Percentiles rank a stretch among this genome's conserved stretches.
Evolutionary conservation across 2,888 invertebrate genomes (phyloP).

Genomic region (Acleris laterana): DNA sequence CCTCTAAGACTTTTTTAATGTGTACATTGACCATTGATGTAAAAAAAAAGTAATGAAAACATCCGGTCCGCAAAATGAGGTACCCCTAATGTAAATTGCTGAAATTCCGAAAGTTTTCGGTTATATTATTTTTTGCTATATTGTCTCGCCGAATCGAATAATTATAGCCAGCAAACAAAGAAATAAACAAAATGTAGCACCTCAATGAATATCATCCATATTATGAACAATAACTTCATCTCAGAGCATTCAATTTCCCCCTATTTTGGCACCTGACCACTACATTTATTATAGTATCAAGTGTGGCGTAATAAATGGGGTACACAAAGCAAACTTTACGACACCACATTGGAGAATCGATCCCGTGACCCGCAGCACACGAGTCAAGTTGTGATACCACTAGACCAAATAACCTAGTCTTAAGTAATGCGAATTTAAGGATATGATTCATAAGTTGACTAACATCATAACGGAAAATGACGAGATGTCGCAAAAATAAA

Average conservation of each 20-base stretch:
- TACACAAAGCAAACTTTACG: constrained; percentile 19
- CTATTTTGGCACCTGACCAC: constrained; percentile 73
- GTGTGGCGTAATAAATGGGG: constrained; percentile 81
- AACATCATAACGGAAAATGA: neutral
- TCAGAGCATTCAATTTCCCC: constrained; percentile 65
- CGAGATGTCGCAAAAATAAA: neutral
- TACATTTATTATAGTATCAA: constrained; percentile 73
- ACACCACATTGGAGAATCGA: constrained; percentile 54
- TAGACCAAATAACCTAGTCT: constrained; percentile 41
- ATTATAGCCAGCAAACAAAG: neutral
- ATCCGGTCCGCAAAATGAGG: too few species aligned
- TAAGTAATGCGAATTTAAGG: constrained; percentile 29
- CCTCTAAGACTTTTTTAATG: too few species aligned
- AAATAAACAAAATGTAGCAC: constrained; percentile 57
- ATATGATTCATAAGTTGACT: constrained; percentile 10
- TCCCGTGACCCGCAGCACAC: constrained; percentile 49
- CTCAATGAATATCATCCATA: constrained; percentile 63
- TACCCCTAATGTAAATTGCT: too few species aligned
- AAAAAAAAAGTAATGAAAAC: too few species aligned
- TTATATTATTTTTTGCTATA: too few species aligned
- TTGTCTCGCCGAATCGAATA: too few species aligned
- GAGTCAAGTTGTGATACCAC: constrained; percentile 36
- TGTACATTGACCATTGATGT: too few species aligned
- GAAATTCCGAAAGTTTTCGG: too few species aligned
- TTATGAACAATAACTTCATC: constrained; percentile 65